phyloP scores from a whole-genome alignment of 2,113 vertebrate species.

The Puffinus mauretanicus region DNA sequence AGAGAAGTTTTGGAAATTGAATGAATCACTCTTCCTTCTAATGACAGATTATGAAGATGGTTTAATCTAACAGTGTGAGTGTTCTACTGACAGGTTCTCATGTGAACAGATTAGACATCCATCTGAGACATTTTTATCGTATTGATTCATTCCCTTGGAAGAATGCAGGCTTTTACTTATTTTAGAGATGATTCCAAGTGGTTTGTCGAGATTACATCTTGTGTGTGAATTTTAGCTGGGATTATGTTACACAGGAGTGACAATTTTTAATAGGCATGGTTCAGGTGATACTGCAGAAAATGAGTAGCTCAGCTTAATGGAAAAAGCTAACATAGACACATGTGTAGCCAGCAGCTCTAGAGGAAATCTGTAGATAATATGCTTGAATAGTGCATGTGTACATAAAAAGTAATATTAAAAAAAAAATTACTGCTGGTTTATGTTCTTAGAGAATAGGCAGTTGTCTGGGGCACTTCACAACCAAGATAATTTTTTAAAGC shows the following conservation, averaged over 20 bases:
- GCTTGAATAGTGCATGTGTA: not conserved
- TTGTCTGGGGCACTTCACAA: not conserved
- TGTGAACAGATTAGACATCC: constrained; percentile 66
- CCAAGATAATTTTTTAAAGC: not conserved
- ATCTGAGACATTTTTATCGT: constrained; percentile 68
- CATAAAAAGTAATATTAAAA: not conserved
- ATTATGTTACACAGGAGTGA: constrained; percentile 64
- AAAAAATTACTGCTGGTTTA: not conserved
- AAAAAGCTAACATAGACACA: not conserved
- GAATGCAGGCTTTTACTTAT: constrained; percentile 71
- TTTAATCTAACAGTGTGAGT: constrained; percentile 70
- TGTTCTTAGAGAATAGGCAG: not conserved
- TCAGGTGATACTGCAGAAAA: constrained; percentile 43
- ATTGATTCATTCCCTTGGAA: constrained; percentile 71
- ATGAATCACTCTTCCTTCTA: constrained; percentile 28
- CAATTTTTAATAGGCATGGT: constrained; percentile 60
- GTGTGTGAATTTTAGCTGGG: constrained; percentile 64
- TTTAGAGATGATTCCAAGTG: constrained; percentile 72
- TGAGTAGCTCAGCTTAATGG: constrained; percentile 30
- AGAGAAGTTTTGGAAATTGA: constrained; percentile 38
- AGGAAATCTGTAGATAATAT: not conserved
- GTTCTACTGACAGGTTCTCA: constrained; percentile 69
- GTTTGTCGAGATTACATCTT: constrained; percentile 75
- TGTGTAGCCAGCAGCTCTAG: not conserved
- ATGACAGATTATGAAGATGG: constrained; percentile 65